Base-by-base conservation (phyloP, 2,113 vertebrate species). In the Elachura formosa region DNA sequence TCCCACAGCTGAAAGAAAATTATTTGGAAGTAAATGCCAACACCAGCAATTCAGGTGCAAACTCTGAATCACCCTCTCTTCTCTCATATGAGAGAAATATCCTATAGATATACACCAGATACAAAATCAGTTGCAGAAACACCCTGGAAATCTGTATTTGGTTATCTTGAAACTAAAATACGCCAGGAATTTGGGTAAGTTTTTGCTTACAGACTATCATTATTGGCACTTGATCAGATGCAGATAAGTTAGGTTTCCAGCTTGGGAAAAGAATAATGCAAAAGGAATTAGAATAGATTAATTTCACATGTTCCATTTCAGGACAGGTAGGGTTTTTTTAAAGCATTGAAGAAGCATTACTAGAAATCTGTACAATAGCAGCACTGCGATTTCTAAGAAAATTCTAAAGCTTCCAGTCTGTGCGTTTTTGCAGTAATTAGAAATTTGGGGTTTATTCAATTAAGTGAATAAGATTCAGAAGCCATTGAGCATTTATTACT, bases 201-300 rank as follows among this genome's bases (percentile, higher is more conserved):
- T 96, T 89, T 88, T 94, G 61, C 93, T 96, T 94, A 54, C 41
- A 93, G 74, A 69, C 82, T 89, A 34, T 92, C 90, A 71, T 93
- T 72, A 58, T 80, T 95, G 95, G 94, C 93, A 80, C 92, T 97
- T 77, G 96, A 97, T 98, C 97, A 97, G 97, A 98, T 96, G 97
- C 90, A 96, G 94, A 69, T 89, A 96, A 98, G 97, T 89, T 76
- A 73, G 33, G 81, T 96, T 97, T 97, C 91, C 92, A 96, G 95
- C 84, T 93, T 96, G 88, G 56, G 84, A 72, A 89, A 49, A 91
- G 84, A 96, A 91, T 87, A 72, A 89, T 91, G 96, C 95, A 96
- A 87, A 96, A 96, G 94, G 95, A 96, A 95, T 84, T 82, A 87
- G 87, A 93, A 84, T 86, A 97, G 96, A 98, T 97, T 98, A 85